Evolutionary conservation across 2,113 vertebrate genomes (phyloP).

Genomic region (Elgaria multicarinata): DNA sequence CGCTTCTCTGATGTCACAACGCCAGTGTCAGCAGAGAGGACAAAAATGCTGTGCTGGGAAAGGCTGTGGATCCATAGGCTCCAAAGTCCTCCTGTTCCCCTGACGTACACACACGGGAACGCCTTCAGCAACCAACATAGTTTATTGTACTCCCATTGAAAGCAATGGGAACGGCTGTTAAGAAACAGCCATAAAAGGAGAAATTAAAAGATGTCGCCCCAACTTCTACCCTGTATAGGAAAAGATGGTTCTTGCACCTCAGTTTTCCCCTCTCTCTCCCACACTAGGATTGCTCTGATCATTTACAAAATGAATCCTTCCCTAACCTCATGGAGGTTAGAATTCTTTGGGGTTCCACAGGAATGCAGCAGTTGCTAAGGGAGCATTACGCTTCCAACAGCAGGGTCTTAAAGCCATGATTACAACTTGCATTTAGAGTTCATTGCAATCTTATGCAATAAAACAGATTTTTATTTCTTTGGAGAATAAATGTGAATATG

Average conservation of each 20-base stretch:
- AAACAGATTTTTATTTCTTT: accelerated
- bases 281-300: background rate
- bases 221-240: background rate
- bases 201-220: background rate
- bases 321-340: accelerated
- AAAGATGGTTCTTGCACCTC: background rate
- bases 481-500: conserved; percentile 35
- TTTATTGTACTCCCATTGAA: background rate
- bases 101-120: no score
- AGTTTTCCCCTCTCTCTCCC: background rate
- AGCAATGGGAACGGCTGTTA: no score
- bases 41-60: background rate
- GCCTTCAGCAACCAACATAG: no score
- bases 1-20: background rate
- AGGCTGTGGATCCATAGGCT: background rate
- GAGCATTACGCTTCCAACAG: background rate
- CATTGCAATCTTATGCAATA: background rate
- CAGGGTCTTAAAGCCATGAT: background rate
- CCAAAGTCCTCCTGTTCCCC: no score
- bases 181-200: no score
- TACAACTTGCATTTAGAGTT: background rate
- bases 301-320: background rate
- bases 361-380: accelerated
- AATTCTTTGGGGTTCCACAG: accelerated
- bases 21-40: background rate